These are phyloP conservation scores for Bothrops jararaca DNA, from an alignment of 2,113 vertebrate genomes.

Conservation along the genomic window DNA sequence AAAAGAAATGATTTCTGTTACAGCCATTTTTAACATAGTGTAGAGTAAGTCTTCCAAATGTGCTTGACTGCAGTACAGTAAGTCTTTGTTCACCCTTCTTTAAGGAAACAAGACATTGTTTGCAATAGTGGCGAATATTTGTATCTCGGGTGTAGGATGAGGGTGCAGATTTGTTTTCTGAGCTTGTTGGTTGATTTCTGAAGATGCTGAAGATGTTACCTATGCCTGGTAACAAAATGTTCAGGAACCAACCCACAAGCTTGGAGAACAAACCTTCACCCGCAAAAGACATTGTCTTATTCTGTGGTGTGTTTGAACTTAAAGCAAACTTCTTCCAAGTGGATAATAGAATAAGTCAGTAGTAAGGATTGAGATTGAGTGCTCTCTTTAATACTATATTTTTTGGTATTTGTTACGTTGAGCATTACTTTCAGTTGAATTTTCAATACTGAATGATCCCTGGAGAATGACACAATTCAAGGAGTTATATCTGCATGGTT, in stretches of 20 bases:
- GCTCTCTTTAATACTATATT: neutral
- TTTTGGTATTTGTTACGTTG: neutral
- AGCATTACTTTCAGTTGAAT: neutral
- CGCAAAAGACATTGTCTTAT: neutral
- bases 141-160: no score
- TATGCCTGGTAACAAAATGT: no score
- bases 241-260: no score
- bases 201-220: no score
- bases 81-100: neutral
- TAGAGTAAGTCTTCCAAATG: neutral
- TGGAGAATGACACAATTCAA: neutral
- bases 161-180: no score
- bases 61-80: neutral
- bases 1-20: neutral
- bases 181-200: no score
- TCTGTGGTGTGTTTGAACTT: neutral
- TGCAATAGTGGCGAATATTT: no score
- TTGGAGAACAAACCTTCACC: no score
- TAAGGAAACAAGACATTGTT: neutral
- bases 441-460: neutral
- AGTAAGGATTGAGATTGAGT: neutral
- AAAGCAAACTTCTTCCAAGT: conserved; percentile 15
- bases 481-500: neutral
- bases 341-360: neutral
- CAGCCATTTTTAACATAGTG: neutral